A percentile compares a stretch with the other conserved stretches of the same genome.
Evolutionary conservation across 2,113 vertebrate genomes (phyloP).

Genomic region (Apeltes quadracus): DNA sequence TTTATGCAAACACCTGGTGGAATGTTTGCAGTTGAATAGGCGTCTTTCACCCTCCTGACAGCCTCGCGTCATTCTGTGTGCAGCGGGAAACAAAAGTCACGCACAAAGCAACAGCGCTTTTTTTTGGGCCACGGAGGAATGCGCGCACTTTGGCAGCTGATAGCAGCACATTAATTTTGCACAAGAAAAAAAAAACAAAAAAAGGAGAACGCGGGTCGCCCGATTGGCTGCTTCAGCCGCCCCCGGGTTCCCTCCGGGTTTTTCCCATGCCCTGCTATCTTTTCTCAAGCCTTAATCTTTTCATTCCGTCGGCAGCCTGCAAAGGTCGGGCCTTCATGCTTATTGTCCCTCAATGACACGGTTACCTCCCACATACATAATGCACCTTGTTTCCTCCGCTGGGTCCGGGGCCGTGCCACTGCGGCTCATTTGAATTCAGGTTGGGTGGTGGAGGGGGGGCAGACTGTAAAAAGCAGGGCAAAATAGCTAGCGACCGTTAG

Average conservation of each 20-base stretch:
- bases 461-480: too few relatives aligned
- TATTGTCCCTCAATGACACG: constrained; percentile 81
- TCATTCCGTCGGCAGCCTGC: constrained; percentile 79
- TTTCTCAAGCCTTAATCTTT: constrained; percentile 81
- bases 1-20: constrained; percentile 58
- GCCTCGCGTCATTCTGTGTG: constrained; percentile 45
- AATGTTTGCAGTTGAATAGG: constrained; percentile 53
- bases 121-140: constrained; percentile 64
- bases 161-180: constrained; percentile 76
- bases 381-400: constrained; percentile 78
- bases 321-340: constrained; percentile 84
- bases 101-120: constrained; percentile 63
- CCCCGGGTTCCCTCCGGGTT: constrained; percentile 65
- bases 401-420: constrained; percentile 51
- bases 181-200: constrained; percentile 15
- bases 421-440: constrained; percentile 66
- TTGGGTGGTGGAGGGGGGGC: constrained; percentile 44
- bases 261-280: constrained; percentile 85
- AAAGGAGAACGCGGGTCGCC: constrained; percentile 52
- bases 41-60: constrained; percentile 62
- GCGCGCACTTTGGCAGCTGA: constrained; percentile 72
- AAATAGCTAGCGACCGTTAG: too few relatives aligned
- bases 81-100: constrained; percentile 63
- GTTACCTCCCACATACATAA: constrained; percentile 84
- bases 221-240: constrained; percentile 70